A percentile compares a stretch with the other conserved stretches of the same genome.
Evolutionary conservation across 2,888 invertebrate species (phyloP).

Genomic region (Scaeva pyrastri): DNA sequence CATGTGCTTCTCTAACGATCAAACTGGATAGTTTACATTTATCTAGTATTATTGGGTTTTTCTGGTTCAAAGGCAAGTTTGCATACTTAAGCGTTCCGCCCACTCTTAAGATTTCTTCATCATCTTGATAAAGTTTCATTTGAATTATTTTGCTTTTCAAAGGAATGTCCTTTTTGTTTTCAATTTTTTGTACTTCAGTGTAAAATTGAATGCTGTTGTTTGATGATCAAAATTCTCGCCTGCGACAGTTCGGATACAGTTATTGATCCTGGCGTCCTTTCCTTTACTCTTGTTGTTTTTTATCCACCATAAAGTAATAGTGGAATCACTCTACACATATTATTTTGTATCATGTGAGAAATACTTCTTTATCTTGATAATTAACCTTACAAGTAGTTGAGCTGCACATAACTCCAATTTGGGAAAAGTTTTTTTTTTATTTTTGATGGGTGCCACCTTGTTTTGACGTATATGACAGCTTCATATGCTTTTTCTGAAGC

Average conservation of each 20-base stretch:
- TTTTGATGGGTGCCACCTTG: background rate
- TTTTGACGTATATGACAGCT: constrained; percentile 13
- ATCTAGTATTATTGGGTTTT: constrained; percentile 33
- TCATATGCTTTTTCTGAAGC: constrained; percentile 20
- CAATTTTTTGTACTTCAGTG: constrained; percentile 4
- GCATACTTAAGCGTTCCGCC: constrained; percentile 34
- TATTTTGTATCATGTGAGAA: constrained; percentile 12
- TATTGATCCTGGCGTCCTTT: too few relatives aligned
- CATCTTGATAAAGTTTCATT: constrained; percentile 4
- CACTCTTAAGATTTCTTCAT: constrained; percentile 29
- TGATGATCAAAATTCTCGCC: too few relatives aligned
- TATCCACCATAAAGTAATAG: constrained; percentile 21
- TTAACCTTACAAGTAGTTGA: constrained; percentile 1
- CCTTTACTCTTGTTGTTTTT: constrained; percentile 11
- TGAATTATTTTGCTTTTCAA: constrained; percentile 15
- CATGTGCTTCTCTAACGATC: background rate
- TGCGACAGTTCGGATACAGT: too few relatives aligned
- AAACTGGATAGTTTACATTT: constrained; percentile 15
- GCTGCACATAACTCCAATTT: constrained; percentile 25
- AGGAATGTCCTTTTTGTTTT: constrained; percentile 22
- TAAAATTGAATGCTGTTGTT: constrained; percentile 20
- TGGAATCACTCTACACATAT: constrained; percentile 8
- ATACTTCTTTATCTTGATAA: constrained; percentile 12
- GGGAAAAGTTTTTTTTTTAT: constrained; percentile 9
- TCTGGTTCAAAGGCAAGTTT: constrained; percentile 24